Conservation (phyloP, 2,113 vertebrate genomes). For the Triplophysa dalaica region DNA sequence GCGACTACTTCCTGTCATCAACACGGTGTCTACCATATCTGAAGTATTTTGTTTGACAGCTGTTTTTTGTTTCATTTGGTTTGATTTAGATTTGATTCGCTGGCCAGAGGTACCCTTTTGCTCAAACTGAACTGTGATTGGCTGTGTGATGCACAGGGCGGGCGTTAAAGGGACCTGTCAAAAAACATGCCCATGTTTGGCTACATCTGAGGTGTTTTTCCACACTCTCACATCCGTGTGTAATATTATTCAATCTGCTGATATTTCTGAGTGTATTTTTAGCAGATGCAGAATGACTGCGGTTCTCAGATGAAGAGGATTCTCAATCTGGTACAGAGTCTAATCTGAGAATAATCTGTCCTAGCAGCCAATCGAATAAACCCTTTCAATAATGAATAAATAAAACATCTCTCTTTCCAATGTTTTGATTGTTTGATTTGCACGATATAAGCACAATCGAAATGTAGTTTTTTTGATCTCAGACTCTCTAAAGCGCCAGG, state of each 20-base stretch:
- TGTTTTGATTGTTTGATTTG: too few species aligned
- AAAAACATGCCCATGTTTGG: not conserved
- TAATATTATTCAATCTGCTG: slow-evolving; percentile 1
- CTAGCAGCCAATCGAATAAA: not conserved
- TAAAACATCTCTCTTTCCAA: not conserved
- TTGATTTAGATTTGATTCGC: not conserved
- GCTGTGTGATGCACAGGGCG: not conserved
- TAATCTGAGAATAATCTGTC: slow-evolving; percentile 19
- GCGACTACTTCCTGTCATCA: not conserved
- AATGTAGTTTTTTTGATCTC: too few species aligned
- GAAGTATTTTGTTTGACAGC: too few species aligned
- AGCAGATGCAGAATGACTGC: not conserved
- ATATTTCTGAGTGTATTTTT: not conserved
- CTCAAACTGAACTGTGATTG: slow-evolving; percentile 27
- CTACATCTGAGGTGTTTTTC: not conserved
- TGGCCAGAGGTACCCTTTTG: not conserved
- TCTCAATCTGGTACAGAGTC: not conserved
- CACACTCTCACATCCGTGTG: slow-evolving; percentile 13
- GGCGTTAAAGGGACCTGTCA: not conserved
- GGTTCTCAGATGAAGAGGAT: not conserved
- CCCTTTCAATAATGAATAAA: not conserved
- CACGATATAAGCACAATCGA: too few species aligned
- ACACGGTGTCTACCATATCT: not conserved
- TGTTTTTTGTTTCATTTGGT: not conserved
- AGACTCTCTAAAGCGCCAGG: too few species aligned